phyloP scores from a whole-genome alignment of 2,888 invertebrate species.

The Cheilosia impressa region DNA sequence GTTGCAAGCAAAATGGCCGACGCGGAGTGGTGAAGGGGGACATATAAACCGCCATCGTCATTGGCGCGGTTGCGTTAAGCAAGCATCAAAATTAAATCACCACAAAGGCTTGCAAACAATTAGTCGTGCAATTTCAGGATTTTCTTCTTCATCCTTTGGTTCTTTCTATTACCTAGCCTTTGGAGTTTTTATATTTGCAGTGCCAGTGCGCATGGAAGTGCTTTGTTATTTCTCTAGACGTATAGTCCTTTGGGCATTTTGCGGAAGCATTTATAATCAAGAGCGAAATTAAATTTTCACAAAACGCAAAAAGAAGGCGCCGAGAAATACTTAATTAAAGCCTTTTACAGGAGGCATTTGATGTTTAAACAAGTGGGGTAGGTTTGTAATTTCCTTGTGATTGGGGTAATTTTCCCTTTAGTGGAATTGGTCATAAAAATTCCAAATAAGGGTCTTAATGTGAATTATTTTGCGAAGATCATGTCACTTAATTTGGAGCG shows the following conservation, averaged over 20 bases:
- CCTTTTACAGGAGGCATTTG: too few species aligned
- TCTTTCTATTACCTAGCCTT: background rate
- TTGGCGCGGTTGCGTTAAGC: conserved; percentile 53
- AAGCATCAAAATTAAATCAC: conserved; percentile 52
- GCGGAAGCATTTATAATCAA: conserved; percentile 10
- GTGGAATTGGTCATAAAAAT: too few species aligned
- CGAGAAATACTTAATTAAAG: too few species aligned
- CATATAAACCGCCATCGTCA: conserved; percentile 24
- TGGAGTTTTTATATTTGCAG: conserved; percentile 6
- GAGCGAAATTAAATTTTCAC: conserved; percentile 5
- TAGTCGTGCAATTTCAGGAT: conserved; percentile 46
- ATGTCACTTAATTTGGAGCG: too few species aligned
- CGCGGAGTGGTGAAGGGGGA: background rate
- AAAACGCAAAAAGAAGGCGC: background rate
- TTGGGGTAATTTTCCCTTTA: too few species aligned
- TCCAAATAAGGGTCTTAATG: too few species aligned
- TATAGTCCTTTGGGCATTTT: conserved; percentile 23
- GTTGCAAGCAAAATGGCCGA: conserved; percentile 7
- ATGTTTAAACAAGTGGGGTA: too few species aligned
- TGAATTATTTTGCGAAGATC: too few species aligned
- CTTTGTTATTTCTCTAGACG: conserved; percentile 26
- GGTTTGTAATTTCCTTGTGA: too few species aligned
- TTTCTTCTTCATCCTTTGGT: conserved; percentile 4
- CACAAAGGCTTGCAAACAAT: conserved; percentile 47
- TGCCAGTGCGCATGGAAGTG: background rate